phyloP scores from a whole-genome alignment of 2,888 invertebrate genomes.

The Halocaridina rubra region DNA sequence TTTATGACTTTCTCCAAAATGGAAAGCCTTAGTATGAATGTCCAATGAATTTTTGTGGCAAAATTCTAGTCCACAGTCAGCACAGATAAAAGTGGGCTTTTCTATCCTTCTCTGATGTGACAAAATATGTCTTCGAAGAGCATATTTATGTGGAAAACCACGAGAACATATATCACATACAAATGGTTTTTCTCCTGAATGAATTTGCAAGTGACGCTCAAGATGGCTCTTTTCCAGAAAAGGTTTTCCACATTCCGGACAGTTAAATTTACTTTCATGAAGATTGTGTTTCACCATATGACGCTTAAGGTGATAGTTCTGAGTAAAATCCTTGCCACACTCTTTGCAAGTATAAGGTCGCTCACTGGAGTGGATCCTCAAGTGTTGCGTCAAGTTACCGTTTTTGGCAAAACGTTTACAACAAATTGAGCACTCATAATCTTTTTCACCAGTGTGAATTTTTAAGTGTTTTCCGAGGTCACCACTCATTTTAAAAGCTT shows the following conservation, averaged over 20 bases:
- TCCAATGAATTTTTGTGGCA: neutral
- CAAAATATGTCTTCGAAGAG: neutral
- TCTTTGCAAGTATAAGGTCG: neutral
- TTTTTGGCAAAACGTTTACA: neutral
- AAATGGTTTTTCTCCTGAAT: neutral
- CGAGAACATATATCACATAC: neutral
- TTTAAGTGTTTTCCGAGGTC: neutral
- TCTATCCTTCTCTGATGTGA: neutral
- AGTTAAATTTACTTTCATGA: neutral
- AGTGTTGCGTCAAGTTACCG: neutral
- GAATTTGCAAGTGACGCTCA: neutral
- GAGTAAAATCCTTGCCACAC: neutral
- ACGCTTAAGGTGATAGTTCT: neutral
- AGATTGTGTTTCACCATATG: neutral
- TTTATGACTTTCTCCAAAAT: no score
- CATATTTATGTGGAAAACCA: neutral
- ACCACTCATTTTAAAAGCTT: neutral
- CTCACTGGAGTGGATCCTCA: neutral
- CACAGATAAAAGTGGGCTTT: neutral
- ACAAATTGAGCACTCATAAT: neutral
- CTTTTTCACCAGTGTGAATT: neutral
- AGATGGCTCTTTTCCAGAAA: neutral
- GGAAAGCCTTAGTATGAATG: neutral
- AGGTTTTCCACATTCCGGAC: neutral
- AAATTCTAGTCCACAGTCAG: neutral